Evolutionary conservation across 2,797 vertebrate species (phyloP).

Genomic region (Intellagama lesueurii): DNA sequence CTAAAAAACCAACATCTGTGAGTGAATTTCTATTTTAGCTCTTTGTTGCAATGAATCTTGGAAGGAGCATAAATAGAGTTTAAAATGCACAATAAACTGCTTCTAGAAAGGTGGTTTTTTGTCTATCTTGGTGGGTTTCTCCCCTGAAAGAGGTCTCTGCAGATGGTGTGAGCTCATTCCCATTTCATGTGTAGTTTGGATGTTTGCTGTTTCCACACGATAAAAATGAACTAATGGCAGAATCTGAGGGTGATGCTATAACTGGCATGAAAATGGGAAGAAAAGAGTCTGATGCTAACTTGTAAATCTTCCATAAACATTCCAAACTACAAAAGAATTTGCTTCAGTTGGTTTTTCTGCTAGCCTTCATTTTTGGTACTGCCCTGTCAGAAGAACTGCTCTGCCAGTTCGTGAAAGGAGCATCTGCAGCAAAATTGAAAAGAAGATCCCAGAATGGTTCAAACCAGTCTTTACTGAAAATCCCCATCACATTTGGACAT

Average conservation of each 20-base stretch:
- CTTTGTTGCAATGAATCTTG: slow-evolving; percentile 45
- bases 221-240: slow-evolving; percentile 60
- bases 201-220: slow-evolving; percentile 52
- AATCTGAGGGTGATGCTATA: slow-evolving; percentile 53
- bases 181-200: slow-evolving; percentile 44
- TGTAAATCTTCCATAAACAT: slow-evolving; percentile 7
- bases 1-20: slow-evolving; percentile 29
- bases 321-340: slow-evolving; percentile 46
- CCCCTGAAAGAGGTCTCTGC: slow-evolving; percentile 53
- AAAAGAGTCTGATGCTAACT: neutral
- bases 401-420: neutral
- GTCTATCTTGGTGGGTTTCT: slow-evolving; percentile 33
- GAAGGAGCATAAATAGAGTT: neutral
- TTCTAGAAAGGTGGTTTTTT: slow-evolving; percentile 19
- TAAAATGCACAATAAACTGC: slow-evolving; percentile 22
- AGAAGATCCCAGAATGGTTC: neutral
- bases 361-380: slow-evolving; percentile 18
- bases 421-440: neutral
- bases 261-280: neutral
- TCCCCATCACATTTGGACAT: neutral
- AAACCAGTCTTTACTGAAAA: neutral
- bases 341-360: neutral
- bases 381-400: neutral
- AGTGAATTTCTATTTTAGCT: slow-evolving; percentile 38
- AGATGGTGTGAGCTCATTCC: slow-evolving; percentile 64